phyloP scores from a whole-genome alignment of 2,888 invertebrate species.

The Steinernema scapterisci region DNA sequence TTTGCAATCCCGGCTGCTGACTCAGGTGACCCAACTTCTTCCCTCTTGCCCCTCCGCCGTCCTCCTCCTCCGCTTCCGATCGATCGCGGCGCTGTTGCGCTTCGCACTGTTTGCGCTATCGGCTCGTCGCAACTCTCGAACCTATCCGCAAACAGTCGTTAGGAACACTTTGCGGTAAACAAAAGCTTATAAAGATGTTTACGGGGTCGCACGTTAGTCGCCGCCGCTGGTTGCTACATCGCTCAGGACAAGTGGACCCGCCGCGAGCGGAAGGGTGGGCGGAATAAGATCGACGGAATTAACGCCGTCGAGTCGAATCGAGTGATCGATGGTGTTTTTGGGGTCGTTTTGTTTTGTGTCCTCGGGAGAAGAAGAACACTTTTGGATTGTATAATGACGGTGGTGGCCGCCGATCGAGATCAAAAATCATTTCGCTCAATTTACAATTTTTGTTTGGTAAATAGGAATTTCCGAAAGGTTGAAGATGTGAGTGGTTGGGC shows the following conservation, averaged over 20 bases:
- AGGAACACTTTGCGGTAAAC: slow-evolving; percentile 32
- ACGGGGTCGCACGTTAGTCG: slow-evolving; percentile 6
- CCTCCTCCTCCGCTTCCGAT: background rate
- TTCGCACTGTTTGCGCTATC: slow-evolving; percentile 1
- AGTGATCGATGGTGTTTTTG: slow-evolving; percentile 17
- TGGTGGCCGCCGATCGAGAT: background rate
- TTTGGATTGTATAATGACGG: no score
- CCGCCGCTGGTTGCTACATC: background rate
- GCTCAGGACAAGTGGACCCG: background rate
- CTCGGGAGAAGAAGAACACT: no score
- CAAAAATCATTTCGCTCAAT: slow-evolving; percentile 9
- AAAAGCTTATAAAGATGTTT: slow-evolving; percentile 21
- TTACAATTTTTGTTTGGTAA: background rate
- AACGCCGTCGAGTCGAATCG: background rate
- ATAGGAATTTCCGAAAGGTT: background rate
- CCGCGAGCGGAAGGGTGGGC: background rate
- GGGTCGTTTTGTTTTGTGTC: background rate
- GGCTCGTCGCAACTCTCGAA: slow-evolving; percentile 14
- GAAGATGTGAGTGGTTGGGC: background rate
- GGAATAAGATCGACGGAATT: background rate
- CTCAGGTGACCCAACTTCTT: background rate
- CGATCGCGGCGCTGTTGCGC: slow-evolving; percentile 3
- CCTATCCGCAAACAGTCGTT: slow-evolving; percentile 27
- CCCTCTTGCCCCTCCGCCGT: background rate
- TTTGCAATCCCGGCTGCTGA: no score